phyloP scores from a whole-genome alignment of 2,113 vertebrate species.

The Megalops atlanticus region DNA sequence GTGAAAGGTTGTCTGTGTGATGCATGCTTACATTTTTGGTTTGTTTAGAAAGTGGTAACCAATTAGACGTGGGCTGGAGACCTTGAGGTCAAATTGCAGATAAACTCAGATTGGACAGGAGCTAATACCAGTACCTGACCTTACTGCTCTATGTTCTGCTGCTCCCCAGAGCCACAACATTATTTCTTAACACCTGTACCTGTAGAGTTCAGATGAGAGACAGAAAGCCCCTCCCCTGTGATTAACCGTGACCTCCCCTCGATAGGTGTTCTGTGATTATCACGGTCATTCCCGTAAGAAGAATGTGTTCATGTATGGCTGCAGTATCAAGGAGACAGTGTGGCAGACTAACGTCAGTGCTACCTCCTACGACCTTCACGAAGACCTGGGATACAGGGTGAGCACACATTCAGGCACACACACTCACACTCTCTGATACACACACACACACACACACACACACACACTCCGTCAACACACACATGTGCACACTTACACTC shows the following conservation, averaged over 20 bases:
- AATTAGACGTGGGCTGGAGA: no score
- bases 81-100: no score
- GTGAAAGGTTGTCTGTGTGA: no score
- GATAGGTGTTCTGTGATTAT: conserved; percentile 87
- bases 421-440: not conserved
- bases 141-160: no score
- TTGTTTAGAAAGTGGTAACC: no score
- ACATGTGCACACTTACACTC: not conserved
- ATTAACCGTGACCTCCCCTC: conserved; percentile 12
- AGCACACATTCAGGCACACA: conserved; percentile 37
- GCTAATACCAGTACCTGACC: no score
- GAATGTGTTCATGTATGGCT: conserved; percentile 99
- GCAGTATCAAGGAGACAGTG: conserved; percentile 94
- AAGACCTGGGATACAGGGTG: conserved; percentile 90
- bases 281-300: conserved; percentile 98
- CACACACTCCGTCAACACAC: not conserved
- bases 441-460: not conserved
- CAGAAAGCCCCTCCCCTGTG: not conserved
- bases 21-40: no score
- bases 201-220: no score
- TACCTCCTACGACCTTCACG: conserved; percentile 80
- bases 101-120: no score
- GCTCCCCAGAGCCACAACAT: no score
- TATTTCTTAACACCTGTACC: no score
- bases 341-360: conserved; percentile 84